Conservation (phyloP, 1,140 invertebrate genomes). For the Bilobella aurantiaca region DNA sequence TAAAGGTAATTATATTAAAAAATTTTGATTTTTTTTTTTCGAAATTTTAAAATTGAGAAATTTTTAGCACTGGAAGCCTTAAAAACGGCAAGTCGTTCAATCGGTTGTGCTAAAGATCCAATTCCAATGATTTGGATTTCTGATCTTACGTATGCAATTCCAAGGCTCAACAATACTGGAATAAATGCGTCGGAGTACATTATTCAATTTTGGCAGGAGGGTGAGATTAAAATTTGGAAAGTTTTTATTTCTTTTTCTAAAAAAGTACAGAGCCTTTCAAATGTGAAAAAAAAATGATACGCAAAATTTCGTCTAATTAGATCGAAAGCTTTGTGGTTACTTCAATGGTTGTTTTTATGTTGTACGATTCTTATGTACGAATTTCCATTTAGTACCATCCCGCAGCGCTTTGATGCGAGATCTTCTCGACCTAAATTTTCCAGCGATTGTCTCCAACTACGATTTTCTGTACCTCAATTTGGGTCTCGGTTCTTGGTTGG, state of each 20-base stretch:
- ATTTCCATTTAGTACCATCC: too few relatives aligned
- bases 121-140: constrained; percentile 66
- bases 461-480: constrained; percentile 37
- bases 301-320: too few relatives aligned
- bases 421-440: constrained; percentile 44
- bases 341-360: too few relatives aligned
- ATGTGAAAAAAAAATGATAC: too few relatives aligned
- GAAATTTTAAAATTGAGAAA: not conserved
- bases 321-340: too few relatives aligned
- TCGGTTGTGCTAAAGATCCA: not conserved
- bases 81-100: not conserved
- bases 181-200: constrained; percentile 36
- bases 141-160: constrained; percentile 50
- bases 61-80: not conserved
- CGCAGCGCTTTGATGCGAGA: too few relatives aligned
- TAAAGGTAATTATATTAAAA: not conserved
- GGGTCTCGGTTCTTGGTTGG: constrained; percentile 30
- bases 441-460: constrained; percentile 37
- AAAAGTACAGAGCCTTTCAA: constrained; percentile 25
- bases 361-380: too few relatives aligned
- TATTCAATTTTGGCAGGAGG: constrained; percentile 55
- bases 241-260: constrained; percentile 17
- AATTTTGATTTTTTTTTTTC: not conserved
- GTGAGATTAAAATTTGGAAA: constrained; percentile 47
- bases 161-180: constrained; percentile 46